phyloP scores from a whole-genome alignment of 2,888 invertebrate genomes.

The Drosophila multiciliata region DNA sequence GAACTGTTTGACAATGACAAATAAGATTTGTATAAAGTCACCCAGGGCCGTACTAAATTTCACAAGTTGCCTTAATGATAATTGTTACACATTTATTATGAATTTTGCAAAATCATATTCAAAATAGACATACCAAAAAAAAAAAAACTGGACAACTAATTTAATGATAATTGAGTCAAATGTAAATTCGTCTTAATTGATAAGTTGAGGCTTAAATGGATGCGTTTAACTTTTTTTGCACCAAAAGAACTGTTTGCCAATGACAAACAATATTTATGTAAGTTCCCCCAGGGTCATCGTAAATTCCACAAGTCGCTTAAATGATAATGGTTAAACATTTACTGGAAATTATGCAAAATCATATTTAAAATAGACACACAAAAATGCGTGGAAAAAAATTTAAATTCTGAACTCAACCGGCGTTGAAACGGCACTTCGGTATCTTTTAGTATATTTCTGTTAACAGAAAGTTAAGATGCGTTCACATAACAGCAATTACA shows the following conservation, averaged over 20 bases:
- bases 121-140: neutral
- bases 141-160: neutral
- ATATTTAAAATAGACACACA: conserved; percentile 13
- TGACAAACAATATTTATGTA: conserved; percentile 14
- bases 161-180: neutral
- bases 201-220: conserved; percentile 1
- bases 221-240: conserved; percentile 1
- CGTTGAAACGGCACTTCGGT: neutral
- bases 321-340: conserved; percentile 8
- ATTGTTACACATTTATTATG: conserved; percentile 3
- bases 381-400: conserved; percentile 4
- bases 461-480: neutral
- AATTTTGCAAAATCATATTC: conserved; percentile 11
- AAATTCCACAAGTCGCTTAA: conserved; percentile 8
- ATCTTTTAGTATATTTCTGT: conserved; percentile 22
- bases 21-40: conserved; percentile 13
- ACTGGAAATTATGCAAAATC: conserved; percentile 5
- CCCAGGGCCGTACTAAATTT: conserved; percentile 12
- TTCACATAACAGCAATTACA: neutral
- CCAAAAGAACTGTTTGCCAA: conserved; percentile 16
- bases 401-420: conserved; percentile 13
- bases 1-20: conserved; percentile 27
- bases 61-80: conserved; percentile 10
- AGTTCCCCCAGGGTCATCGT: conserved; percentile 7
- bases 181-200: conserved; percentile 4